Base-by-base conservation (phyloP, 2,797 vertebrate genomes). In the Phoebastria nigripes region DNA sequence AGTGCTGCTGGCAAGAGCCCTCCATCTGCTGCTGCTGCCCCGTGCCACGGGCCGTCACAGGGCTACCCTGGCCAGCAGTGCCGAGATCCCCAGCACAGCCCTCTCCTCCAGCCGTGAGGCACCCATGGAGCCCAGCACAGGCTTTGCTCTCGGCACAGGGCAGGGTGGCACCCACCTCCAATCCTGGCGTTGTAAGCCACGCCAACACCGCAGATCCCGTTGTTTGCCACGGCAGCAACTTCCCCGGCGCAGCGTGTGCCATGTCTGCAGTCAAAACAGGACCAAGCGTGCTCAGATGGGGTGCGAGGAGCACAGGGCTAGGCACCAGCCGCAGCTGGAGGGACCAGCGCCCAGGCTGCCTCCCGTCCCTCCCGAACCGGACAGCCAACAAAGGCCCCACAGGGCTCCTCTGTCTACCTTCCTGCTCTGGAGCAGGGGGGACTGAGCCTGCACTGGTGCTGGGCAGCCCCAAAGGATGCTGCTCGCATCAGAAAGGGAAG, bases 171-270 rank as follows among this genome's bases (percentile, higher is more conserved):
- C 97, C 56, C 69, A 97, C 97, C 97, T 97, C 97, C 97, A 0
- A 97, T 99, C 87, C 98, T 99, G 96, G 99, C 99, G 0, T 99
- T 98, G 97, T 99, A 99, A 22, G 99, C 99, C 93, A 99, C 99
- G 0, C 99, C 99, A 1, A 99, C 99, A 9, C 99, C 99, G n/a
- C 99, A 99, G 97, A 99, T 98, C 5, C 98, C 99, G 0, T 99
- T 99, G 98, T 99, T 99, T 77, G 99, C 99, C 83, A 98, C 98
- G 0, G 99, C 99, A 3, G 99, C 99, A 65, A 99, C 99, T 80
- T 99, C 99, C 21, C 99, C 99, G 0, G 99, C 99, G 92, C 99
- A 99, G 46, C 99, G 98, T 0, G 99, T 99, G 70, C 99, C 99
- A 1, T 99, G 99, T 81, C 99, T 99, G 94, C 16, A 97, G 71